Conservation (phyloP, 2,113 vertebrate species). For the Antechinus flavipes region DNA sequence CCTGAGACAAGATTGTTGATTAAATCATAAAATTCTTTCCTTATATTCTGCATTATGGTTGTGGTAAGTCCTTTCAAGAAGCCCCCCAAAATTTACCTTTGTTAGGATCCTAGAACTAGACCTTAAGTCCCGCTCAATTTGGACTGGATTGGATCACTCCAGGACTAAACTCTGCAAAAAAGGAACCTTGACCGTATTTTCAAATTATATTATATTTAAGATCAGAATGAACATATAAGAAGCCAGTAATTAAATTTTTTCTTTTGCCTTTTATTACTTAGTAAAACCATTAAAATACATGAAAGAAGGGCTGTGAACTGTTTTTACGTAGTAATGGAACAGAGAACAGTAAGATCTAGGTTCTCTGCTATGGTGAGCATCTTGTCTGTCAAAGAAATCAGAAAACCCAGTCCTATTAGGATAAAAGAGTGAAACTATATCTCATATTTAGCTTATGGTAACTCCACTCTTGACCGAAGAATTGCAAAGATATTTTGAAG, state of each 20-base stretch:
- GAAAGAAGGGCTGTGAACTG: background rate
- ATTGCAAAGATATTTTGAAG: slow-evolving; percentile 4
- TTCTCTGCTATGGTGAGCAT: background rate
- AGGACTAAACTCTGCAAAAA: background rate
- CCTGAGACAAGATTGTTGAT: background rate
- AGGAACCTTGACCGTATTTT: background rate
- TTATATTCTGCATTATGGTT: background rate
- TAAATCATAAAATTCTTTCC: background rate
- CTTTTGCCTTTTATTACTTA: background rate
- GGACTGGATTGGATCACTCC: background rate
- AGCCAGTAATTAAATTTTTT: background rate
- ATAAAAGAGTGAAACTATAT: background rate
- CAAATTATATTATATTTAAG: background rate
- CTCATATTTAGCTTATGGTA: background rate
- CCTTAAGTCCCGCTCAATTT: no score
- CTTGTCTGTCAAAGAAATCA: background rate
- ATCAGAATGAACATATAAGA: background rate
- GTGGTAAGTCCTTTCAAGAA: background rate
- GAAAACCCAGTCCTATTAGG: background rate
- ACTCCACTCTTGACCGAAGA: background rate
- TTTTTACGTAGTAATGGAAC: no score
- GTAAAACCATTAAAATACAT: background rate
- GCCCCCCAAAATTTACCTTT: background rate
- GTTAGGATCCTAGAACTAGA: background rate
- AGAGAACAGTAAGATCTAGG: background rate